phyloP scores from a whole-genome alignment of 2,888 invertebrate species.

The Nemotelus nigrinus region DNA sequence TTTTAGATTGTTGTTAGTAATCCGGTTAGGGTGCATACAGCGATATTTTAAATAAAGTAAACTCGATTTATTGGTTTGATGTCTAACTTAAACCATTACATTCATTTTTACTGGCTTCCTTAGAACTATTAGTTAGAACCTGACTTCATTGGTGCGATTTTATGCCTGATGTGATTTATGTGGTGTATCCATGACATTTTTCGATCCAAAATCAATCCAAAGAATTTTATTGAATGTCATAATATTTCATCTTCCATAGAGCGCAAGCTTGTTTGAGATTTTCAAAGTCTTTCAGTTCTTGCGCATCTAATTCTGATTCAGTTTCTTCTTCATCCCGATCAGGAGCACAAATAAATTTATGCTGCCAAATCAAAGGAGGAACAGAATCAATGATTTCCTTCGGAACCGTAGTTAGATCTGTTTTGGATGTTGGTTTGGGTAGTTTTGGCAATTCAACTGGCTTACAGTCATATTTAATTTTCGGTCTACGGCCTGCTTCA shows the following conservation, averaged over 20 bases:
- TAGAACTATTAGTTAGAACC: too few species aligned
- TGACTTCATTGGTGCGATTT: too few species aligned
- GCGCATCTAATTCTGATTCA: too few species aligned
- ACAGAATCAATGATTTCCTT: not conserved
- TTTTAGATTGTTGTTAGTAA: too few species aligned
- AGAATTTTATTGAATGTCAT: not conserved
- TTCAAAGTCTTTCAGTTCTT: not conserved
- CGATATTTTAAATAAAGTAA: too few species aligned
- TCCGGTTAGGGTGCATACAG: too few species aligned
- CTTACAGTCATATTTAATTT: not conserved
- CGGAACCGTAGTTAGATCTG: not conserved
- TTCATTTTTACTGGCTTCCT: too few species aligned
- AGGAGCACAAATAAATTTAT: not conserved
- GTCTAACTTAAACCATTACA: too few species aligned
- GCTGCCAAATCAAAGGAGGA: conserved; percentile 1
- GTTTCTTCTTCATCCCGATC: not conserved
- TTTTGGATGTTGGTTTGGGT: not conserved
- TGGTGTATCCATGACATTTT: too few species aligned
- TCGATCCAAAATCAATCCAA: too few species aligned
- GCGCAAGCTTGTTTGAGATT: conserved; percentile 1
- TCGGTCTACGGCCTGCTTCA: not conserved
- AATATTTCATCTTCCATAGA: not conserved
- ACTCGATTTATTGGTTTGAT: too few species aligned
- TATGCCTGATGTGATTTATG: too few species aligned
- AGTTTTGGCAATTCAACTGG: not conserved